Evolutionary conservation across 2,888 invertebrate species (phyloP), one percentile per base, ranked within the genome.

Genomic region (Pheosia gnoma): DNA sequence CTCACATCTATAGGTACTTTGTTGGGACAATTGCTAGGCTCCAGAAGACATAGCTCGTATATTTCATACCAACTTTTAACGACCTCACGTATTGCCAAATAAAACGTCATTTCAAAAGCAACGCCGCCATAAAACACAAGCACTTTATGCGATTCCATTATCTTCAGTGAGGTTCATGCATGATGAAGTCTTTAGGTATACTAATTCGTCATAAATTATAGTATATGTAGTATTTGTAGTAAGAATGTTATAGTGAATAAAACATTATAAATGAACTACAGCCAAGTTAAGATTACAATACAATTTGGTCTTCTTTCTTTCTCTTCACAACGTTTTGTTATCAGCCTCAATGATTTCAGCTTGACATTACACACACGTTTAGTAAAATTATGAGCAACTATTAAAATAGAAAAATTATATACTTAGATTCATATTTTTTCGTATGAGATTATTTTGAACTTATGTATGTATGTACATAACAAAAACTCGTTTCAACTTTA

Each of bases 81-180:
- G 70, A 71, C 64, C 70, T 70, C 73, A 70, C 71, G 67, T 72
- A 70, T 67, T 65, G 61, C 61, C 67, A 67, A 73, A 72, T 72
- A 70, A 73, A 72, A 72, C 67, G 70, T 70, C 65, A 73, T 73
- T 72, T 73, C 65, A 67, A 73, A 25, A 72, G 69, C 73, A 73
- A 67, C 65, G 63, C 59, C 56, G 61, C 67, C 74, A 67, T 72
- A 67, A 72, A 72, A 73, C 70, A 67, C 62, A 58, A 73, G 65
- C 59, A 73, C 66, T 72, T 72, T 73, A 73, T 73, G 67, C 60
- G 67, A 68, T 65, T 74, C 68, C 66, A 68, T 73, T 68, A 68
- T 66, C 68, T 68, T 63, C 66, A 61, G 65, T 58, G 65, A 71
- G 65, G 63, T 65, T 68, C 71, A 73, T 73, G 74, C 68, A 74